Base-by-base conservation (phyloP, 2,888 invertebrate genomes). In the Empis stercorea region DNA sequence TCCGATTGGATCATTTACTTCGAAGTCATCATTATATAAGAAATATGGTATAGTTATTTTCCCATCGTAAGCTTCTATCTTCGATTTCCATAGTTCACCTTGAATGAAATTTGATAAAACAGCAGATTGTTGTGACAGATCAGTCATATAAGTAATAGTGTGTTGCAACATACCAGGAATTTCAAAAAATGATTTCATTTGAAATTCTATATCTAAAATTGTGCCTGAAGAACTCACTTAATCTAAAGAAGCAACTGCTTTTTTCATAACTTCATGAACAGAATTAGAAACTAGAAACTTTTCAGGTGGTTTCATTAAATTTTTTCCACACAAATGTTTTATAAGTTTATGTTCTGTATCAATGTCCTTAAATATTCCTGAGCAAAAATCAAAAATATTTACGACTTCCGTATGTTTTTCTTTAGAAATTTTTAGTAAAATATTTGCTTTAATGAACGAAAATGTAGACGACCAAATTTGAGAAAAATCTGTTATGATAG, bases 311-410 rank as follows among this genome's bases (percentile, higher is more conserved):
- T 16, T 17, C 9, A 43, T 27, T 11, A 43, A 14, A 43, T 43
- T 43, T 9, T 11, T 30, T 27, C 27, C 14, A 10, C 32, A 32
- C 43, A 43, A 43, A 30, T 30, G n/a, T 43, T 14, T 43, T 32
- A 32, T 43, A n/a, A 43, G 30, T 17, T 43, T 43, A 15, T 32
- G 30, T 43, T 43, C 43, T 15, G 43, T 43, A 30, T 43, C 32
- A 10, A 43, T 30, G 10, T 43, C 13, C 30, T 43, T 27, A 30
- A 43, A 43, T 4, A 14, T 13, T 27, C 20, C 27, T 13, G 27
- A 42, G 11, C 20, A 30, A 27, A n/a, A 17, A 30, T 43, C 32
- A 30, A 43, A 15, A 27, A 43, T 13, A 15, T 43, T 32, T 17
- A 30, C 17, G 13, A 40, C 17, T 40, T 16, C 20, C 1, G 17